These are phyloP conservation scores for Guaruba guarouba DNA, from an alignment of 2,113 vertebrate species.

Conservation along the genomic window DNA sequence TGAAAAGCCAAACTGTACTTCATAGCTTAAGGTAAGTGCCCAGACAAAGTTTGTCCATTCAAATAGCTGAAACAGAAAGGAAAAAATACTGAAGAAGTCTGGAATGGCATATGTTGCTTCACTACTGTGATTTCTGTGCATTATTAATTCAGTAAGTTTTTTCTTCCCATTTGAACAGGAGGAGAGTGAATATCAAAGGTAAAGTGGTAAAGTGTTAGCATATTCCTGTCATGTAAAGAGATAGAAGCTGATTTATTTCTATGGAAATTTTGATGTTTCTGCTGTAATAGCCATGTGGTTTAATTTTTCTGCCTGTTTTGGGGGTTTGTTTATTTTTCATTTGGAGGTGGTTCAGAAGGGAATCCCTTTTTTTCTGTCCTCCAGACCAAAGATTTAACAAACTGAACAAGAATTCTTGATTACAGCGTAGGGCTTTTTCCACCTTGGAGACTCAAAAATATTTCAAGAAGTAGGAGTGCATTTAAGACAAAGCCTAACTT, in stretches of 20 bases:
- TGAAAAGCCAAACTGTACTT: conserved; percentile 6
- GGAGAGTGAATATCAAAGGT: not conserved
- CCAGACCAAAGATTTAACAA: not conserved
- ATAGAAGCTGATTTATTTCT: not conserved
- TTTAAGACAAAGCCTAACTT: not conserved
- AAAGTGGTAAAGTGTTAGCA: not conserved
- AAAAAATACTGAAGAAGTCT: not conserved
- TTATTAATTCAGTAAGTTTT: not conserved
- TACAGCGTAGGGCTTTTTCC: not conserved
- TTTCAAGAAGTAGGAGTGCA: not conserved
- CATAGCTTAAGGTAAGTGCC: not conserved
- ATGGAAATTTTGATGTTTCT: not conserved
- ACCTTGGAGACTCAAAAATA: not conserved
- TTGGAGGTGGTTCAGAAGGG: not conserved
- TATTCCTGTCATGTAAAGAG: not conserved
- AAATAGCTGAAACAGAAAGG: not conserved
- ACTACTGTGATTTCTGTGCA: not conserved
- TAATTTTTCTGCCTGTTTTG: not conserved
- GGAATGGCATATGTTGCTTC: not conserved
- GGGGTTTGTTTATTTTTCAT: not conserved
- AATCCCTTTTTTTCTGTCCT: not conserved
- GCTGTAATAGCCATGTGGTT: not conserved
- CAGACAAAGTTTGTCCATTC: not conserved
- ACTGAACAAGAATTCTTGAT: not conserved
- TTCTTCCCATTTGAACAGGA: not conserved